Base-by-base conservation (phyloP, 2,888 invertebrate species). In the Mesorhabditis spiculigera region DNA sequence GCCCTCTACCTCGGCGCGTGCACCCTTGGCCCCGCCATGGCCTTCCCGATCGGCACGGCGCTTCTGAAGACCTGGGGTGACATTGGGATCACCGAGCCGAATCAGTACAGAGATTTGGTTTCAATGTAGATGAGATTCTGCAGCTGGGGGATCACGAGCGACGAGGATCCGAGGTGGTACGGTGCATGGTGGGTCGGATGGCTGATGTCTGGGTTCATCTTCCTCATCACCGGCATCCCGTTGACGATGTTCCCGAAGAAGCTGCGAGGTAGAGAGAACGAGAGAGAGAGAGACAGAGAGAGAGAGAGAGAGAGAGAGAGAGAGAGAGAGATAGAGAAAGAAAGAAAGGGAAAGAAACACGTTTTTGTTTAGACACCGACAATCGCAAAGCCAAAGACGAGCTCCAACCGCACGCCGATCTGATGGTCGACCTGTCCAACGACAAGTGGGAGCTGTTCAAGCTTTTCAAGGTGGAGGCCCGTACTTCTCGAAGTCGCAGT, bases 1-100 rank as follows among this genome's bases (percentile, higher is more conserved):
- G 92, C 92, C 71, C 90, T 92, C 66, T 92, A 91, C 87, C 92
- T 92, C 86, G 91, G 91, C 42, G 91, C 91, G 90, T 91, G 92
- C 28, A 91, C 92, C 68, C 89, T 92, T 78, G 92, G 92, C 4
- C 92, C 92, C 16, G 92, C 92, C 63, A 86, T 92, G 79, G 93
- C 93, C 61, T 93, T 92, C 87, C 90, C 93, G 16, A 86, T 92
- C 10, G 93, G 93, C 3, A 93, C 93, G 0, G 91, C 92, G 85
- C 89, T 93, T 85, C 89, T 93, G 75, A 90, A 91, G 75, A 88
- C 92, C 67, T 93, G 92, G 83, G 81, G 80, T 44, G 82, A 82
- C 62, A 74, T 73, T 65, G 70, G 74, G 63, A 75, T 76, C 69
- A 76, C 78, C 0, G 68, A 70, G 8, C 72, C 72, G 42, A 44